Conservation (phyloP, 1,140 invertebrate species). For the Tribolium madens region DNA sequence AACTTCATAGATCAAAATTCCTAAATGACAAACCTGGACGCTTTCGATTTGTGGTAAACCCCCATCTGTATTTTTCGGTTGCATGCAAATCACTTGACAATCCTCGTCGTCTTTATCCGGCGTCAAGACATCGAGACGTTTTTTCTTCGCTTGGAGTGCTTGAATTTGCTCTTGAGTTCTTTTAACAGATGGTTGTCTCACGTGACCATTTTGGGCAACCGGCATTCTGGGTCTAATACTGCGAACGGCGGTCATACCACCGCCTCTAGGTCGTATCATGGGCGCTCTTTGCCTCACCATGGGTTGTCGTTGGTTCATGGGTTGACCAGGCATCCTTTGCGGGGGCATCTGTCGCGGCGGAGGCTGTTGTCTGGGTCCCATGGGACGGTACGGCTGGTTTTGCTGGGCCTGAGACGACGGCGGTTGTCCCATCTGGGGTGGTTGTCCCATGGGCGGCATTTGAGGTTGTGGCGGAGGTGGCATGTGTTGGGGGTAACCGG, state of each 20-base stretch:
- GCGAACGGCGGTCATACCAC: conserved; percentile 15
- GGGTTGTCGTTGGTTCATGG: conserved; percentile 40
- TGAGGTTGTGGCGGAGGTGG: conserved; percentile 68
- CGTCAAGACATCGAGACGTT: conserved; percentile 69
- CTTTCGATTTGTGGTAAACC: conserved; percentile 80
- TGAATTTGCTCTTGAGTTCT: conserved; percentile 53
- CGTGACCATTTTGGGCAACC: conserved; percentile 13
- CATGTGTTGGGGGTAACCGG: conserved; percentile 64
- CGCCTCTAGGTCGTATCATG: conserved; percentile 52
- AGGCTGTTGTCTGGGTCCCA: conserved; percentile 51
- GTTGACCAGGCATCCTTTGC: conserved; percentile 52
- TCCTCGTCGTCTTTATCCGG: conserved; percentile 74
- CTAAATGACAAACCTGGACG: conserved; percentile 69
- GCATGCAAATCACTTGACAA: conserved; percentile 77
- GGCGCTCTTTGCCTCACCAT: conserved; percentile 53
- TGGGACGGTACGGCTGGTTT: conserved; percentile 53
- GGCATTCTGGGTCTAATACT: conserved; percentile 50
- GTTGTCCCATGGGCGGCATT: conserved; percentile 60
- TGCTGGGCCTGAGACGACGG: conserved; percentile 52
- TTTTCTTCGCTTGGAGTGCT: conserved; percentile 64
- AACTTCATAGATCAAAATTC: not conserved
- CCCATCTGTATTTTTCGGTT: conserved; percentile 74
- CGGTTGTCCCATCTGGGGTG: conserved; percentile 60
- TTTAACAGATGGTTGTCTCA: conserved; percentile 51
- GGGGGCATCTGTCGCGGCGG: conserved; percentile 48